Conservation (phyloP, 2,797 vertebrate species). For the Coregonus ussuriensis region DNA sequence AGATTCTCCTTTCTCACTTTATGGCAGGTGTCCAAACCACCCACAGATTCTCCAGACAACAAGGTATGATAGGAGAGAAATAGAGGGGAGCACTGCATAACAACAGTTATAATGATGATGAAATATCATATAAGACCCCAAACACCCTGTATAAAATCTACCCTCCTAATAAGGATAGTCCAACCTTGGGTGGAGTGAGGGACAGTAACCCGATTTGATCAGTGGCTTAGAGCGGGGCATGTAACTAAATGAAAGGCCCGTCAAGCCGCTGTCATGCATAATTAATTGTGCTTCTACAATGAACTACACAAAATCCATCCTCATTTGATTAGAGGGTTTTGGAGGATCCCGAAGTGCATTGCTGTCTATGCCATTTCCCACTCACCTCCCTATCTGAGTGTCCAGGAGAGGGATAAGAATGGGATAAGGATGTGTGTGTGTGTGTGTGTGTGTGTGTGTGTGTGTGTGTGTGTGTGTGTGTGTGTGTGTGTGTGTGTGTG, state of each 20-base stretch:
- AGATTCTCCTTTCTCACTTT: conserved; percentile 24
- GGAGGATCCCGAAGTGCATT: conserved; percentile 85
- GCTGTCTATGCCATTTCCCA: conserved; percentile 69
- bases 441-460: not conserved
- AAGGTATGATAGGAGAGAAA: conserved; percentile 56
- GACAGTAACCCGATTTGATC: conserved; percentile 87
- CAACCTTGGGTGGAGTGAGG: conserved; percentile 69
- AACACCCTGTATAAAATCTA: conserved; percentile 74
- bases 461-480: not conserved
- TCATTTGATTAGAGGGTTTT: conserved; percentile 94
- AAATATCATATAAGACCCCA: conserved; percentile 73
- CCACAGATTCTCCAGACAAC: conserved; percentile 54
- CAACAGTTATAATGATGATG: conserved; percentile 75
- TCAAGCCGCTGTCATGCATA: conserved; percentile 95
- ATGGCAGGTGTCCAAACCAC: conserved; percentile 67
- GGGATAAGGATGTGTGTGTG: conserved; percentile 13
- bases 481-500: not conserved
- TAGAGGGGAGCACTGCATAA: conserved; percentile 56
- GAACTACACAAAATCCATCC: conserved; percentile 93
- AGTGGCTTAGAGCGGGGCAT: conserved; percentile 80
- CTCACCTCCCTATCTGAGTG: conserved; percentile 60
- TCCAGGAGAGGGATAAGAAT: conserved; percentile 14
- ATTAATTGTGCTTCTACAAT: conserved; percentile 91
- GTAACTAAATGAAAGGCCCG: conserved; percentile 93
- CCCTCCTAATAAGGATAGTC: conserved; percentile 79